Evolutionary conservation across 2,888 invertebrate genomes (phyloP), one percentile per base, ranked within the genome.

Genomic region (Phyllotreta striolata): DNA sequence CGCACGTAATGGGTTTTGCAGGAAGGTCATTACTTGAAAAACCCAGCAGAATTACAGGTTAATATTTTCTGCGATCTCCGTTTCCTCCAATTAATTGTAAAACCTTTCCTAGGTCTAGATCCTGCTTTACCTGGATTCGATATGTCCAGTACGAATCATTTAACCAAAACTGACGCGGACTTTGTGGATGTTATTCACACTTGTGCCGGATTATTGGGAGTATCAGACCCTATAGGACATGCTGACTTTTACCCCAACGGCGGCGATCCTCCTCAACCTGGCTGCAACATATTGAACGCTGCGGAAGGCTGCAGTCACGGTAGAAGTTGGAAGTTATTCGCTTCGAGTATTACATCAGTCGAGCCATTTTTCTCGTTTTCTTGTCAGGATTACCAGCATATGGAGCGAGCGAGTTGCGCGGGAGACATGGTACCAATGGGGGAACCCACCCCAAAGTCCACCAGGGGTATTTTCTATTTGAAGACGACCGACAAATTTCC

Each of bases 131-230:
- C 89, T 0, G 81, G 85, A 4, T 90, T 89, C 75, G 86, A 86
- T 77, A 80, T 69, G 12, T 75, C 72, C 47, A 82, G 82, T 52
- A 81, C 84, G 57, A 82, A 85, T 44, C 81, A 84, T 55, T 80
- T 92, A 51, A 89, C 89, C 69, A 80, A 80, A 37, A 84, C 82
- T 1, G 91, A 92, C 76, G 91, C 91, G 0, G 79, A 83, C n/a
- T 92, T 91, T 73, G 92, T 89, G 0, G 91, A 92, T 75, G 85
- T 91, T 0, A 88, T 92, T 55, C 92, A 92, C 74, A 90, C 90
- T 0, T 88, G 88, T 71, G 87, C 85, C 0, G 91, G 91, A 0
- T 81, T 87, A 46, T 82, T 87, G 39, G 91, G 91, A 0, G 86
- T 88, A 68, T 73, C 75, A n/a, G 72, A 77, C 35, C 84, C 89